Percentiles rank a stretch among this genome's conserved stretches.
Evolutionary conservation across 2,797 vertebrate genomes (phyloP).

Genomic region (Bradypodion ventrale): DNA sequence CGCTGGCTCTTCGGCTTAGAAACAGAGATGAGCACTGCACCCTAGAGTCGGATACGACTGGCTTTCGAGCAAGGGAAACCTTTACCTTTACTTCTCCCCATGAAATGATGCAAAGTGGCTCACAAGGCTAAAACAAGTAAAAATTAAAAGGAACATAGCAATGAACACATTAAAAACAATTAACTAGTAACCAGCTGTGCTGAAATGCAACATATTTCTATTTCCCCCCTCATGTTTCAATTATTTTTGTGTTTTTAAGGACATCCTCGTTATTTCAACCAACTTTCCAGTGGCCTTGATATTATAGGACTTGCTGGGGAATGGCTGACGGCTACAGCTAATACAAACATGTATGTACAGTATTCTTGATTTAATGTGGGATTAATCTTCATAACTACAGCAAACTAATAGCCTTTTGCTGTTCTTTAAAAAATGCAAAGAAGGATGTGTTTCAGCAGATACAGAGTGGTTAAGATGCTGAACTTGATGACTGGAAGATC

Average conservation of each 20-base stretch:
- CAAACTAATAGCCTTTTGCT: not conserved
- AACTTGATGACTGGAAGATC: too few relatives aligned
- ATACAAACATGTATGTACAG: conserved; percentile 73
- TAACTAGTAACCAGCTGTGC: not conserved
- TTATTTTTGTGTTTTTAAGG: conserved; percentile 55
- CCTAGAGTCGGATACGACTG: too few relatives aligned
- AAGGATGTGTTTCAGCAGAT: not conserved
- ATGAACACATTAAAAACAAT: too few relatives aligned
- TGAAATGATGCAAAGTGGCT: too few relatives aligned
- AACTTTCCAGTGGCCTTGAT: conserved; percentile 78
- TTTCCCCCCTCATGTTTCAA: not conserved
- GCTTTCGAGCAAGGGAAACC: too few relatives aligned
- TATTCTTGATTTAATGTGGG: not conserved
- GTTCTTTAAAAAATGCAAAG: not conserved
- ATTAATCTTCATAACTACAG: not conserved
- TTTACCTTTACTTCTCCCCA: too few relatives aligned
- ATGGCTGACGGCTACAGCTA: conserved; percentile 76
- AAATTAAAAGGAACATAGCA: too few relatives aligned
- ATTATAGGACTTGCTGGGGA: conserved; percentile 73
- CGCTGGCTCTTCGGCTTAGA: too few relatives aligned
- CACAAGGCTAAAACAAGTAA: too few relatives aligned
- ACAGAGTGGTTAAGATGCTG: too few relatives aligned
- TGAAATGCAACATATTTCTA: not conserved
- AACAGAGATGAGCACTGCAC: too few relatives aligned
- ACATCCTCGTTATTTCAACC: conserved; percentile 75